A percentile compares a stretch with the other conserved stretches of the same genome.
Evolutionary conservation across 2,113 vertebrate genomes (phyloP).

Genomic region (Phaetusa simplex): DNA sequence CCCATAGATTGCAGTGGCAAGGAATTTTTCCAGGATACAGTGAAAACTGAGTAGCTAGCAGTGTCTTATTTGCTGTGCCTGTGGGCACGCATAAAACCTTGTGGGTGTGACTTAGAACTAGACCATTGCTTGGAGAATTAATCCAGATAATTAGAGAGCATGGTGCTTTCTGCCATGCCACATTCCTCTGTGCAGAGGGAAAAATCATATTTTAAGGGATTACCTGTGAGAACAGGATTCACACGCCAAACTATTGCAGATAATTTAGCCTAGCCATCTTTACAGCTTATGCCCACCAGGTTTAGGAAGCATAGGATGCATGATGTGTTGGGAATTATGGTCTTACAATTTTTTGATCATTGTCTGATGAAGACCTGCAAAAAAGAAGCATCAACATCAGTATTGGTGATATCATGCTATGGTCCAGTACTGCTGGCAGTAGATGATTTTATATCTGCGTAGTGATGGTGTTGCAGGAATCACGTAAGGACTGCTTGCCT

Average conservation of each 20-base stretch:
- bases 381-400: rapidly evolving
- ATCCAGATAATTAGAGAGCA: neutral
- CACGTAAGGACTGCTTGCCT: neutral
- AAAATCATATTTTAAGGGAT: neutral
- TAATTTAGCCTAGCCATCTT: neutral
- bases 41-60: neutral
- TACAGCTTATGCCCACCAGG: neutral
- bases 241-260: neutral
- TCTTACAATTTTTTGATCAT: neutral
- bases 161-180: neutral
- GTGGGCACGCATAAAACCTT: neutral
- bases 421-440: neutral
- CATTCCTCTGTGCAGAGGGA: neutral
- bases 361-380: neutral
- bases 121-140: neutral
- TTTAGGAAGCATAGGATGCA: neutral
- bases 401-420: neutral
- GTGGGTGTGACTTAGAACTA: neutral
- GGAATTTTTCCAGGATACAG: slow-evolving; percentile 26
- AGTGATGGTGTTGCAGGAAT: neutral
- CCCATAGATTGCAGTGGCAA: neutral
- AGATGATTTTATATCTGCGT: neutral
- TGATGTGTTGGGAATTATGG: neutral
- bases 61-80: neutral
- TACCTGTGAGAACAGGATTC: neutral